Conservation (phyloP, 2,113 vertebrate species). For the Cololabis saira region DNA sequence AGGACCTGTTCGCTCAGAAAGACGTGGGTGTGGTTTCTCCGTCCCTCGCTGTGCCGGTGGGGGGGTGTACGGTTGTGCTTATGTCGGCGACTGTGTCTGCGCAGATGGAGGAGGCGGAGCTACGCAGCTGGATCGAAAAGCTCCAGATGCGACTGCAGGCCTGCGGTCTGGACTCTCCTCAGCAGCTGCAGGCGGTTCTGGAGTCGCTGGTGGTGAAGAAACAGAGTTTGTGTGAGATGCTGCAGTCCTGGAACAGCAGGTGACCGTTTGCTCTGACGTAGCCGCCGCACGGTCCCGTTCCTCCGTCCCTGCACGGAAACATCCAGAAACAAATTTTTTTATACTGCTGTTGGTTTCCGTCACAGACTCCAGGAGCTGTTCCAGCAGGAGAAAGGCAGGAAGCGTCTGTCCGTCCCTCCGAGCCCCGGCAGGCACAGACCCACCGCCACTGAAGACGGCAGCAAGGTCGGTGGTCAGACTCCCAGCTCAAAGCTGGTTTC, state of each 20-base stretch:
- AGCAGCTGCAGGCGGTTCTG: constrained; percentile 89
- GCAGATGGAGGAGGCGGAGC: constrained; percentile 97
- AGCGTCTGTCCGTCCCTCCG: constrained; percentile 93
- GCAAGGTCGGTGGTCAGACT: constrained; percentile 83
- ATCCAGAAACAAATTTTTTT: background rate
- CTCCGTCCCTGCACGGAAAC: no score
- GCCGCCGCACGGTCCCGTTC: background rate
- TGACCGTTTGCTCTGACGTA: constrained; percentile 39
- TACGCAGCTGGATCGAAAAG: constrained; percentile 94
- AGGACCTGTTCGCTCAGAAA: constrained; percentile 98
- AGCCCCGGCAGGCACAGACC: constrained; percentile 95
- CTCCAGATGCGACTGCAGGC: constrained; percentile 89
- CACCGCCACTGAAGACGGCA: constrained; percentile 83
- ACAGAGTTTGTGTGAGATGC: constrained; percentile 94
- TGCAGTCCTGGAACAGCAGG: constrained; percentile 97
- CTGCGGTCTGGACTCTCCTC: constrained; percentile 85
- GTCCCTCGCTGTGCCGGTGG: no score
- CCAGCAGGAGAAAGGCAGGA: constrained; percentile 97
- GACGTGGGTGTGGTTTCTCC: constrained; percentile 79
- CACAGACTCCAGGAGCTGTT: constrained; percentile 94
- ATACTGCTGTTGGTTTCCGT: background rate
- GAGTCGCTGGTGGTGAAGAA: constrained; percentile 96
- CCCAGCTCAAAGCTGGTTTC: background rate
- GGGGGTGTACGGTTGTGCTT: background rate
- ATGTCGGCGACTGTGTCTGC: background rate